These are phyloP conservation scores for Drosophila bunnanda DNA, from an alignment of 2,888 invertebrate species.

Conservation along the genomic window DNA sequence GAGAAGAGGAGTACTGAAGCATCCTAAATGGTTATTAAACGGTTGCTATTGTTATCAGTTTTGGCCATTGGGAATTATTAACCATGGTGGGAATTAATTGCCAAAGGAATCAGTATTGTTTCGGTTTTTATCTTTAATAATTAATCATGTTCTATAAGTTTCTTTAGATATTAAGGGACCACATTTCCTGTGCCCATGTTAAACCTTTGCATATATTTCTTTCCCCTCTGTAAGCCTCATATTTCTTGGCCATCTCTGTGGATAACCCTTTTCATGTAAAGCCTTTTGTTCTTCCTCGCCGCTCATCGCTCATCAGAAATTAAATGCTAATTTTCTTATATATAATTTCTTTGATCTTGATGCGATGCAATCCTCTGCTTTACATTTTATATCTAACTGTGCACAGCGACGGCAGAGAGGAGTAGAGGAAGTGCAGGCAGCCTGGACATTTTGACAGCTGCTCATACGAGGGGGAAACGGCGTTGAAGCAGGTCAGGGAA, in stretches of 20 bases:
- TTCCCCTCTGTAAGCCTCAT: background rate
- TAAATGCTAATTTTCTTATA: conserved; percentile 38
- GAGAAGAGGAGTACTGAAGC: background rate
- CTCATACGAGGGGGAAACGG: conserved; percentile 21
- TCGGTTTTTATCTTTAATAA: background rate
- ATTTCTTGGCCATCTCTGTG: conserved; percentile 15
- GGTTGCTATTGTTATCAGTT: conserved; percentile 2
- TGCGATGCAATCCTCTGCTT: conserved; percentile 26
- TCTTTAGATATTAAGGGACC: no score
- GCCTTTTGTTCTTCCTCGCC: background rate
- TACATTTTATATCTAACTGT: conserved; percentile 32
- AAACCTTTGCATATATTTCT: no score
- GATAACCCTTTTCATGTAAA: conserved; percentile 13
- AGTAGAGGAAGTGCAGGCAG: conserved; percentile 44
- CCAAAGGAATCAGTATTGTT: background rate
- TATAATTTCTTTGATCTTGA: conserved; percentile 44
- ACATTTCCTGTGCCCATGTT: background rate
- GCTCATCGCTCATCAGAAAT: conserved; percentile 19
- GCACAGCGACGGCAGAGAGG: background rate
- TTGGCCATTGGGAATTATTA: background rate
- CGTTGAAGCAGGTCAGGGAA: conserved; percentile 47
- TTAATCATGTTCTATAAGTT: background rate
- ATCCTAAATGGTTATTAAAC: background rate
- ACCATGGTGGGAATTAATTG: background rate
- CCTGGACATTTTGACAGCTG: conserved; percentile 60